Evolutionary conservation across 2,797 vertebrate genomes (phyloP).

Genomic region (Poliocrania exsul): DNA sequence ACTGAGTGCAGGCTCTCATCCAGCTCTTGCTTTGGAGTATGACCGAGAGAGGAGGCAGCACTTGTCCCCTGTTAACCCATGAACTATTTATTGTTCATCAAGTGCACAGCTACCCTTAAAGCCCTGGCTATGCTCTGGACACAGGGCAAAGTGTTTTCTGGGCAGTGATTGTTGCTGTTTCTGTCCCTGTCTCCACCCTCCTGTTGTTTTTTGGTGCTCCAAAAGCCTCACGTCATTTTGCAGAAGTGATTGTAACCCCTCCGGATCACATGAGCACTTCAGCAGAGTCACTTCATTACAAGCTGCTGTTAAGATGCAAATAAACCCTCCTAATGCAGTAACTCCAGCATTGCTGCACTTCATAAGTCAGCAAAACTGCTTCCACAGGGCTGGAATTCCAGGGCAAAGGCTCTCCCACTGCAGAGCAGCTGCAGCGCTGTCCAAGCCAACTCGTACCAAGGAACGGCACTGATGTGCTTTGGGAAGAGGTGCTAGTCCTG

Average conservation of each 20-base stretch:
- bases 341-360: slow-evolving; percentile 26
- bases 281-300: slow-evolving; percentile 26
- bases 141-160: neutral
- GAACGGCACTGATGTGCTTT: rapidly evolving
- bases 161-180: neutral
- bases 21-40: neutral
- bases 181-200: neutral
- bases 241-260: slow-evolving; percentile 44
- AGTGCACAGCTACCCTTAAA: neutral
- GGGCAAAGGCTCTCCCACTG: neutral
- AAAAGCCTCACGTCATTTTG: slow-evolving; percentile 30
- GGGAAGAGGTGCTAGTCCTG: neutral
- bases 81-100: neutral
- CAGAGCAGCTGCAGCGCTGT: neutral
- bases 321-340: slow-evolving; percentile 24
- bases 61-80: neutral
- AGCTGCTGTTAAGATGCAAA: slow-evolving; percentile 42
- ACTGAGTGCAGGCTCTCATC: neutral
- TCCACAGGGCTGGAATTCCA: neutral
- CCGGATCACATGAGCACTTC: slow-evolving; percentile 20
- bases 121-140: neutral
- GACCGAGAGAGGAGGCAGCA: neutral
- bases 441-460: neutral
- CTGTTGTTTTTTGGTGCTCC: neutral
- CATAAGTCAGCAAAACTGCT: slow-evolving; percentile 21